Base-by-base conservation (phyloP, 2,888 invertebrate species). In the Gibbula magus region DNA sequence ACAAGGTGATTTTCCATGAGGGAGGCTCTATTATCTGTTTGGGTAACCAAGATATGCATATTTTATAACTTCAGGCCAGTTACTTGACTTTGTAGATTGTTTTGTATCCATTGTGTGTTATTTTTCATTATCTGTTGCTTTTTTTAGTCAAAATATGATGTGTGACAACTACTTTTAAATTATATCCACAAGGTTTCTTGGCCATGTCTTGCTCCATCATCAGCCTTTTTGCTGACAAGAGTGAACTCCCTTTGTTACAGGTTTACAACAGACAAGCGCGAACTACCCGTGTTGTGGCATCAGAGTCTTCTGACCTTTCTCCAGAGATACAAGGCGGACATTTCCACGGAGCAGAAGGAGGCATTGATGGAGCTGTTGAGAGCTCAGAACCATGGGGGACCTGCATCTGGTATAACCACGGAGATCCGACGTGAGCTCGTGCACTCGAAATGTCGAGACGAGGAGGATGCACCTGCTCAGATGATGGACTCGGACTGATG, bases 251-350 rank as follows among this genome's bases (percentile, higher is more conserved):
- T 13, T 45, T 45, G 45, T 45, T 45, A 45, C 45, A 97, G 98
- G 91, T 98, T 99, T 93, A 95, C 96, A 92, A 94, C 94, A 84
- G 98, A 99, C 90, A 94, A 94, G 75, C 95, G 98, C 79, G 95
- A 95, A 86, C 94, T 99, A 91, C 99, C 99, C 0, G 98, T 99
- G 4, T 93, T 99, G 81, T 99, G 99, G 99, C 99, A 99, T 93
- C 99, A 99, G 93, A 95, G 97, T 61, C 94, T 99, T 54, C 93
- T 99, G 78, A 96, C 98, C 5, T 98, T 99, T 94, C 96, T 96
- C 0, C 98, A 99, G 93, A 95, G 98, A 75, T 99, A 99, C 93
- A 99, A 99, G 93, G 96, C 96, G 81, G 98, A 99, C 92, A 96
- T 99, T 85, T 97, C 97, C 54, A 95, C 96, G 1, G 99, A 99